Conservation (phyloP, 1,140 invertebrate species). For the Coelopa frigida region DNA sequence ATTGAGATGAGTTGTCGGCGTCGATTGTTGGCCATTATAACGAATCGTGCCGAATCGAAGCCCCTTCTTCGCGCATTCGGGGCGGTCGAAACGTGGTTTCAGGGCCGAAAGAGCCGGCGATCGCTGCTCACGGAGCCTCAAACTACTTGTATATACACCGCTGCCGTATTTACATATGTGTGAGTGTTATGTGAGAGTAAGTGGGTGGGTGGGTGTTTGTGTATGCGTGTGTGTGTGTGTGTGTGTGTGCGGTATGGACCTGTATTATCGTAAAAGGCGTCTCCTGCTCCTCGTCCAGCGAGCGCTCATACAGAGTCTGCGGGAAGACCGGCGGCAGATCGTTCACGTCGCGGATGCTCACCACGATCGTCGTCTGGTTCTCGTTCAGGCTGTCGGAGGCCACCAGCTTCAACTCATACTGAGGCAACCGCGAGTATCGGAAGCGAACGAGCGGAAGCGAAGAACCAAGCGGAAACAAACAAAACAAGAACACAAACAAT, state of each 20-base stretch:
- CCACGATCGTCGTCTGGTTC: slow-evolving; percentile 69
- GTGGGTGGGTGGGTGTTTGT: too few relatives aligned
- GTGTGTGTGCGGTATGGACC: slow-evolving; percentile 53
- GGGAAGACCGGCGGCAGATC: slow-evolving; percentile 74
- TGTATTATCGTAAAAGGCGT: slow-evolving; percentile 57
- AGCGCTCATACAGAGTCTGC: slow-evolving; percentile 57
- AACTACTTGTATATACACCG: too few relatives aligned
- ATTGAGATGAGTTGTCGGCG: too few relatives aligned
- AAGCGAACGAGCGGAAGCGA: not conserved
- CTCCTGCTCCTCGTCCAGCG: slow-evolving; percentile 59
- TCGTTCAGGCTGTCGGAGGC: slow-evolving; percentile 81
- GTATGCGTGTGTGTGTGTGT: slow-evolving; percentile 7
- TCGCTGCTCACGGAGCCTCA: too few relatives aligned
- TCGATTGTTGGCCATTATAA: too few relatives aligned
- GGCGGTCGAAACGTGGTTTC: too few relatives aligned
- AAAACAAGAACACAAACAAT: slow-evolving; percentile 7
- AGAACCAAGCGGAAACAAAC: not conserved
- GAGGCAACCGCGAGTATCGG: not conserved
- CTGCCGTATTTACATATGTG: not conserved
- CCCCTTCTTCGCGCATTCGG: too few relatives aligned
- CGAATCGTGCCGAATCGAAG: too few relatives aligned
- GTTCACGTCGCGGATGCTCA: slow-evolving; percentile 72
- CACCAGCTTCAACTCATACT: slow-evolving; percentile 81
- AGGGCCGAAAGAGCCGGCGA: too few relatives aligned
- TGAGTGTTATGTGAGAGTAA: not conserved